Evolutionary conservation across 1,140 invertebrate species (phyloP).

Genomic region (Sarcophaga bullata): DNA sequence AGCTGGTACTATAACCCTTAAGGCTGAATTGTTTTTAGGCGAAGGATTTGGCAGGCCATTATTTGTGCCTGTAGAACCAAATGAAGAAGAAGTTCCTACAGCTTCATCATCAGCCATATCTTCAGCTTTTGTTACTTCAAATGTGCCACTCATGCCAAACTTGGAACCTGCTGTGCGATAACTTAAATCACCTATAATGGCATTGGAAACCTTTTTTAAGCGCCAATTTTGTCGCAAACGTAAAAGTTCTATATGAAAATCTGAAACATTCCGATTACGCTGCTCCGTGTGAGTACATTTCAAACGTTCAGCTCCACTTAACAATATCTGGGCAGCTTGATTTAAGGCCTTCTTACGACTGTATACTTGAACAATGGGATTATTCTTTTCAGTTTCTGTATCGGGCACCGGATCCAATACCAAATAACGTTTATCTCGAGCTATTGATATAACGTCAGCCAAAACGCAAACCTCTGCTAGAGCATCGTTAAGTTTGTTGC

Average conservation of each 20-base stretch:
- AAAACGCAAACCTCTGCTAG: conserved; percentile 93
- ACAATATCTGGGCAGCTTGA: conserved; percentile 83
- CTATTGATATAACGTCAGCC: conserved; percentile 90
- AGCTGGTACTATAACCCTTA: conserved; percentile 90
- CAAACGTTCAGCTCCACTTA: conserved; percentile 87
- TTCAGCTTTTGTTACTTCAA: conserved; percentile 96
- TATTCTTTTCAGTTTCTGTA: conserved; percentile 79
- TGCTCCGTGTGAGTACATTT: conserved; percentile 83
- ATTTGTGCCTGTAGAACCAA: conserved; percentile 49
- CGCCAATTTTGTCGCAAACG: conserved; percentile 93
- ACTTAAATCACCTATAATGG: conserved; percentile 95
- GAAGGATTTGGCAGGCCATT: conserved; percentile 63
- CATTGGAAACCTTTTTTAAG: conserved; percentile 93
- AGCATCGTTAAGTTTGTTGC: conserved; percentile 86
- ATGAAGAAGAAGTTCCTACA: conserved; percentile 69
- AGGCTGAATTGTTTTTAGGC: conserved; percentile 77
- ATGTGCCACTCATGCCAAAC: conserved; percentile 91
- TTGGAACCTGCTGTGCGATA: conserved; percentile 93
- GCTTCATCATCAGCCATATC: conserved; percentile 86
- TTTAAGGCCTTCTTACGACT: conserved; percentile 92
- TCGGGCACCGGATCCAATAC: conserved; percentile 92
- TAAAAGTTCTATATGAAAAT: conserved; percentile 94
- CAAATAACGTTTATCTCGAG: conserved; percentile 94
- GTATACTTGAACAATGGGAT: conserved; percentile 88
- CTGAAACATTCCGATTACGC: conserved; percentile 77